These are phyloP conservation scores for Ivindomyrus marchei DNA, from an alignment of 2,113 vertebrate species.

Conservation along the genomic window DNA sequence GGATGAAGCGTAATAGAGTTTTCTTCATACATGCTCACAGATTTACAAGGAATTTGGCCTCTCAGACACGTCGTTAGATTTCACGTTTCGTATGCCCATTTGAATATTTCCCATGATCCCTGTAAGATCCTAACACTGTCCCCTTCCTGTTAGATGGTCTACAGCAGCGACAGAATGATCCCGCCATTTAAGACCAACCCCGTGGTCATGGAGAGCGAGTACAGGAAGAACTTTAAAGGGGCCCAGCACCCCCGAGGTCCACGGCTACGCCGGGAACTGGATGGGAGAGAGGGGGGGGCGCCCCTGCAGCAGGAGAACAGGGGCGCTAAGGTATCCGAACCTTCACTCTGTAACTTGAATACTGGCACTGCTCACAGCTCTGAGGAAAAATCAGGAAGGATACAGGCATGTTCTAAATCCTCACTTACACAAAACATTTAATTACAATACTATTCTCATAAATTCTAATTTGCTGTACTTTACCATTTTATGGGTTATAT, in stretches of 20 bases:
- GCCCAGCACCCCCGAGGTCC: constrained; percentile 51
- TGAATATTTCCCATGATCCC: background rate
- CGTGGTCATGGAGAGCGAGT: constrained; percentile 56
- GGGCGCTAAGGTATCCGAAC: constrained; percentile 38
- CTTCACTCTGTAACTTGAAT: background rate
- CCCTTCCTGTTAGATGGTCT: constrained; percentile 44
- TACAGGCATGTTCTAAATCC: background rate
- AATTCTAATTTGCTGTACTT: background rate
- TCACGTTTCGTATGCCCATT: background rate
- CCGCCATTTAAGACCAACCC: constrained; percentile 53
- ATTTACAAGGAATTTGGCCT: background rate
- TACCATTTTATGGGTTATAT: background rate
- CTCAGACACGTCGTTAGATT: background rate
- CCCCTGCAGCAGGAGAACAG: constrained; percentile 40
- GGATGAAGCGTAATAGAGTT: background rate
- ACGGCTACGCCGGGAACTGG: constrained; percentile 48
- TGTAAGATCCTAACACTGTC: background rate
- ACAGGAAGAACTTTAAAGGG: constrained; percentile 59
- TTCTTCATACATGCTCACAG: background rate
- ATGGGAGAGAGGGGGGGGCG: constrained; percentile 44
- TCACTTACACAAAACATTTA: background rate
- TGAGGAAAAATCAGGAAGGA: background rate
- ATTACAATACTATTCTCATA: background rate
- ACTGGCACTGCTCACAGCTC: background rate
- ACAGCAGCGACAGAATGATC: constrained; percentile 50